Base-by-base conservation (phyloP, 2,888 invertebrate genomes). In the Cheilosia urbana region DNA sequence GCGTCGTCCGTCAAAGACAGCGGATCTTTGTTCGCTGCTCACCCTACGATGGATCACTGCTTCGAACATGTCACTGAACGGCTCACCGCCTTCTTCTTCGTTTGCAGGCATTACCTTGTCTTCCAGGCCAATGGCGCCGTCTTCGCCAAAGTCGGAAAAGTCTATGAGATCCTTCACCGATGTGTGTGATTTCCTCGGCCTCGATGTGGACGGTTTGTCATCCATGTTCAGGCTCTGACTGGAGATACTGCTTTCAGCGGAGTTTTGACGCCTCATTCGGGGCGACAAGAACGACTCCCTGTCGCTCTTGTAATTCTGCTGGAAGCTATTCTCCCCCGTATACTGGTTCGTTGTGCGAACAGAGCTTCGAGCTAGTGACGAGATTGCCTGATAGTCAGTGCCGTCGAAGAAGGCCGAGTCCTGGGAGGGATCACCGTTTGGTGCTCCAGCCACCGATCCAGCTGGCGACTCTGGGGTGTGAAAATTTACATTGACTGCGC, bases 181-280 rank as follows among this genome's bases (percentile, higher is more conserved):
- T 4, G 45, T 55, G 13, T 51, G 69, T 11, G 85, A 85, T 40
- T 72, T 77, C 45, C 72, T 85, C 19, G 21, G 66, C 15, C 58
- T 62, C 17, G 81, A 85, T 15, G 72, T 85, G 13, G 72, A 77
- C 27, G 85, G 85, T 27, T 87, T 87, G 49, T 92, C 92, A 65
- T 92, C 92, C 62, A 91, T 87, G 72, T 90, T 92, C 15, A 91
- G 87, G 78, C 93, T 92, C 80, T 92, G 92, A 88, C 91, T 92
- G 40, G 92, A 92, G 34, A 92, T 91, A 87, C 92, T 92, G 72
- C 93, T 92, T 84, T 92, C 92, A 3, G 91, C 92, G 0, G 92
- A 92, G 1, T 92, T 91, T 87, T 92, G 92, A 7, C 93, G 90
- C 2, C 91, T 89, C 90, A 92, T 92, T 45, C 89, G 88, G 1